Conservation (phyloP, 2,113 vertebrate genomes). For the Callaeas wilsoni region DNA sequence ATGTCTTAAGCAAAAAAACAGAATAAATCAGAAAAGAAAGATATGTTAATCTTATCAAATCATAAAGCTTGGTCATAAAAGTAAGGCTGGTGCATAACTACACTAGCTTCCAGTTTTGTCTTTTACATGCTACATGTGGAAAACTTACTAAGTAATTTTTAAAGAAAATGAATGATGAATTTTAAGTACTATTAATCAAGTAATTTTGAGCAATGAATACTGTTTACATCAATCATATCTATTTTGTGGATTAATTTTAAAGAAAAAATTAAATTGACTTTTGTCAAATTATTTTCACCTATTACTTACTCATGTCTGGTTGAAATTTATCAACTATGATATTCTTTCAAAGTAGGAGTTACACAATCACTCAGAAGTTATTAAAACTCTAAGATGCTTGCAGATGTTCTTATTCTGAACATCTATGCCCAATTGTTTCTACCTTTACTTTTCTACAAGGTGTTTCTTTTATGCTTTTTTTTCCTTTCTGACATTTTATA, state of each 20-base stretch:
- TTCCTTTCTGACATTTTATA: background rate
- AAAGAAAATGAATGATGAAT: background rate
- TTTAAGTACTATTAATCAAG: background rate
- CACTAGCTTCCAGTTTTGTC: background rate
- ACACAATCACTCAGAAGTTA: background rate
- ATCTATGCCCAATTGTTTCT: background rate
- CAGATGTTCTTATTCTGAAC: background rate
- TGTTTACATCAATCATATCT: background rate
- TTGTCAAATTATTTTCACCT: background rate
- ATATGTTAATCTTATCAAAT: background rate
- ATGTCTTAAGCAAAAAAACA: background rate
- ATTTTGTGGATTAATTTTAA: background rate
- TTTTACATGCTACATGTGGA: background rate
- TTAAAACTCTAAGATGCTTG: background rate
- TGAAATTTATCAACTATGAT: background rate
- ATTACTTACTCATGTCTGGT: background rate
- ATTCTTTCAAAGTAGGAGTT: background rate
- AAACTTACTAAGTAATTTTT: background rate
- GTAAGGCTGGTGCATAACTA: background rate
- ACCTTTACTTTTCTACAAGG: background rate
- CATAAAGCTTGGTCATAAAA: background rate
- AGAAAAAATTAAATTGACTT: background rate
- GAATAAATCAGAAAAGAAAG: background rate
- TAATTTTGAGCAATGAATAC: background rate
- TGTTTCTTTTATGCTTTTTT: accelerated